A percentile compares a stretch with the other conserved stretches of the same genome.
Evolutionary conservation across 2,888 invertebrate genomes (phyloP).

Genomic region (Drosophila pegasa): DNA sequence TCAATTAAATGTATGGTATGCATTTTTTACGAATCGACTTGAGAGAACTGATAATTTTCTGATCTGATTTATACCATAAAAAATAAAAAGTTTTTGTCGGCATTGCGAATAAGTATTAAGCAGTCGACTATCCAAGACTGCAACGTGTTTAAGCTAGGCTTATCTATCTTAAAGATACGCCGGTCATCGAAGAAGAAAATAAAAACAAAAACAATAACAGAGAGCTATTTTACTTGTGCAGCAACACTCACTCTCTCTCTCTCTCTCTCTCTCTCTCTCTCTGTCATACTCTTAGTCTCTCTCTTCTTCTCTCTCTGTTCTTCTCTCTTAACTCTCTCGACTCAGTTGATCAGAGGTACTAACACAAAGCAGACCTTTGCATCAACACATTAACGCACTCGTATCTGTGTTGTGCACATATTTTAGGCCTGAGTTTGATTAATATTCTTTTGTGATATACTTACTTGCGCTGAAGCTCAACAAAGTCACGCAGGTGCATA

Average conservation of each 20-base stretch:
- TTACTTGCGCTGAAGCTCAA: constrained; percentile 49
- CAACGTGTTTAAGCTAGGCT: neutral
- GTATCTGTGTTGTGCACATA: constrained; percentile 3
- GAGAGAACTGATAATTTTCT: too few species aligned
- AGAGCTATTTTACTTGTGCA: constrained; percentile 17
- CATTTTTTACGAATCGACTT: neutral
- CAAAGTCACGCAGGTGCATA: constrained; percentile 28
- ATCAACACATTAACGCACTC: too few species aligned
- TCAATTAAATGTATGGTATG: too few species aligned
- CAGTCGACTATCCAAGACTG: neutral
- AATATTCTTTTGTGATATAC: constrained; percentile 51
- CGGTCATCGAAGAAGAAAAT: too few species aligned
- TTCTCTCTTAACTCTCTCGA: neutral
- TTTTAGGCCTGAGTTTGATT: constrained; percentile 28
- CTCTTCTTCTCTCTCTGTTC: constrained; percentile 2
- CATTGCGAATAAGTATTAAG: neutral
- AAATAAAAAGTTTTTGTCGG: too few species aligned
- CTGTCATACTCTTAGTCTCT: neutral
- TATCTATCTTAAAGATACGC: neutral
- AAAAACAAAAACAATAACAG: constrained; percentile 37
- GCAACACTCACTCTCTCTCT: neutral
- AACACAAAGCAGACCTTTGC: constrained; percentile 10
- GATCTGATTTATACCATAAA: too few species aligned
- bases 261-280: neutral
- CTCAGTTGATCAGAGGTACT: constrained; percentile 23